Conservation (phyloP, 2,797 vertebrate genomes). For the Pangasius mekongensis region DNA sequence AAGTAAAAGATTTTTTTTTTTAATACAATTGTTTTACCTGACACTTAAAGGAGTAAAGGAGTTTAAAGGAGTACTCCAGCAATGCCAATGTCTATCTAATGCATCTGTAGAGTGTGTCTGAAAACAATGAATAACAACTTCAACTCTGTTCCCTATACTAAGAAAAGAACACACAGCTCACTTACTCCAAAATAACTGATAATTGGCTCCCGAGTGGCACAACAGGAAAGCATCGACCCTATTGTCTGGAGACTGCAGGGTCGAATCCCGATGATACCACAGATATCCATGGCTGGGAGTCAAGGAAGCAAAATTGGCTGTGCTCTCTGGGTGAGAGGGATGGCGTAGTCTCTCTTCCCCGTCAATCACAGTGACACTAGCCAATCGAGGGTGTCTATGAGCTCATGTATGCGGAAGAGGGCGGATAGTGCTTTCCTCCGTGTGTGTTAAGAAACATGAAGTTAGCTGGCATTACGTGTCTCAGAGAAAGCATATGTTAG, state of each 20-base stretch:
- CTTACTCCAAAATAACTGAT: neutral
- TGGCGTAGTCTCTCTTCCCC: neutral
- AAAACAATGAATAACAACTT: neutral
- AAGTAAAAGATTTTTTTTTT: slow-evolving; percentile 11
- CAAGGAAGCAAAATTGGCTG: neutral
- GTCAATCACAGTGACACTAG: neutral
- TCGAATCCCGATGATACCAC: neutral
- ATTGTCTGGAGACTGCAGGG: neutral
- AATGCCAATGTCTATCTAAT: neutral
- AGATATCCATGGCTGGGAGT: neutral
- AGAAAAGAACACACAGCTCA: neutral
- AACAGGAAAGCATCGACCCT: neutral
- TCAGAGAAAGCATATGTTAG: neutral
- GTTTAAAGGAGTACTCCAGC: neutral
- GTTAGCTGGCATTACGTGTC: neutral
- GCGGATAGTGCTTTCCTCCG: neutral
- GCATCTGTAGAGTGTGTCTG: neutral
- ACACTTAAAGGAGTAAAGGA: too few species aligned
- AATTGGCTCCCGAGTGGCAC: neutral
- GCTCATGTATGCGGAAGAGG: neutral
- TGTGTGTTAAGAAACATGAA: neutral
- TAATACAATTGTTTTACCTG: neutral
- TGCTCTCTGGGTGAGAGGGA: neutral
- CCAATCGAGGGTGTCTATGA: neutral
- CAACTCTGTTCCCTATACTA: neutral